Evolutionary conservation across 2,888 invertebrate species (phyloP).

Genomic region (Nymphalis urticae): DNA sequence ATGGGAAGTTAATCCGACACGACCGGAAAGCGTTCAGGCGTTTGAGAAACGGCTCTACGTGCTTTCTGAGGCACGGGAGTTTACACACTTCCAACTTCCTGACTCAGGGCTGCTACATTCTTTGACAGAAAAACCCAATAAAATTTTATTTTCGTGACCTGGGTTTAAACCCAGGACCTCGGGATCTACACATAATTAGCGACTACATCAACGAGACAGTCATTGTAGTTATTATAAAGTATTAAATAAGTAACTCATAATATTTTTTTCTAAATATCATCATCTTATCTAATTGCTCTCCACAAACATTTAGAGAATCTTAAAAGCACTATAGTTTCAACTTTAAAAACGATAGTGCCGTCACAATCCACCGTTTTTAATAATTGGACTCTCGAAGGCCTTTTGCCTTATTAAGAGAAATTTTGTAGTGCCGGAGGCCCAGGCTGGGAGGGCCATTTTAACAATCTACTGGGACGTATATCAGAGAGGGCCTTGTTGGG

Average conservation of each 20-base stretch:
- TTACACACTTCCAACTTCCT: too few relatives aligned
- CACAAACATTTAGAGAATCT: conserved; percentile 2
- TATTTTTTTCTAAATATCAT: not conserved
- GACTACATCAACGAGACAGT: too few relatives aligned
- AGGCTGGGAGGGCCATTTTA: conserved; percentile 34
- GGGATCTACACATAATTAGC: too few relatives aligned
- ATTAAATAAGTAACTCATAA: not conserved
- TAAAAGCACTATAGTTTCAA: conserved; percentile 35
- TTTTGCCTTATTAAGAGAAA: conserved; percentile 58
- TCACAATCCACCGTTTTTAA: conserved; percentile 50
- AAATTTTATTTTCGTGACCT: too few relatives aligned
- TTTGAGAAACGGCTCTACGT: too few relatives aligned
- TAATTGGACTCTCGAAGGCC: conserved; percentile 55
- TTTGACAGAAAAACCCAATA: too few relatives aligned
- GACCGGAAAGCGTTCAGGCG: too few relatives aligned
- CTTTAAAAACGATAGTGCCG: conserved; percentile 31
- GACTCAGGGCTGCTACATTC: too few relatives aligned
- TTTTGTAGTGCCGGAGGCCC: conserved; percentile 50
- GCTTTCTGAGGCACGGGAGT: too few relatives aligned
- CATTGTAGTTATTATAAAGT: not conserved
- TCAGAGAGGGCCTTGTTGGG: conserved; percentile 29
- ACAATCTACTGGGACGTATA: conserved; percentile 39
- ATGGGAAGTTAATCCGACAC: too few relatives aligned
- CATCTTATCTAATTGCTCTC: not conserved
- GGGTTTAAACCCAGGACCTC: too few relatives aligned